phyloP scores from a whole-genome alignment of 2,113 vertebrate species.

The Rallus limicola region DNA sequence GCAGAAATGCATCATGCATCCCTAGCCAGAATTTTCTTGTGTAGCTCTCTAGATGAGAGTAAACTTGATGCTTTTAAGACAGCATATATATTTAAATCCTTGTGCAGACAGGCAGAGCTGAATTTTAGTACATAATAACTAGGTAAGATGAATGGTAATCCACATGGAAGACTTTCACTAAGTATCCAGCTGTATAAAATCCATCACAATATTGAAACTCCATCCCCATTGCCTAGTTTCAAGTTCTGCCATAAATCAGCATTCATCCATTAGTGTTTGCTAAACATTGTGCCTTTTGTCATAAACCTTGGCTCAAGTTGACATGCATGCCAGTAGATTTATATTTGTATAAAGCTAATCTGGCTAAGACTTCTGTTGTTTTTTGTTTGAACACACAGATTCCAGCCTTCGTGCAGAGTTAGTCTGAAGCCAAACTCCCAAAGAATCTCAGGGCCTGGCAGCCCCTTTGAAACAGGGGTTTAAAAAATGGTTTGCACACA shows the following conservation, averaged over 20 bases:
- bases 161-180: neutral
- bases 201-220: neutral
- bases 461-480: neutral
- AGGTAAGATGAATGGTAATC: neutral
- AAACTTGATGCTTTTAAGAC: neutral
- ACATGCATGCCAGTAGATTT: neutral
- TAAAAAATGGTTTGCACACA: neutral
- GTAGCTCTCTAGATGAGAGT: neutral
- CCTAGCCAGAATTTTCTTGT: slow-evolving; percentile 28
- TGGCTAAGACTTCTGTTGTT: neutral
- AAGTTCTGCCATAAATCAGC: neutral
- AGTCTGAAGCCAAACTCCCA: neutral
- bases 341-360: neutral
- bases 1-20: neutral
- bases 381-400: neutral
- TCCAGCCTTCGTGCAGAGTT: neutral
- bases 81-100: neutral
- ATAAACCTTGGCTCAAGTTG: neutral
- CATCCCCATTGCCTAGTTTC: neutral
- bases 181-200: neutral
- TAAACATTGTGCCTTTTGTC: slow-evolving; percentile 20
- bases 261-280: neutral
- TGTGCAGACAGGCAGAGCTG: neutral
- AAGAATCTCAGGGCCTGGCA: neutral
- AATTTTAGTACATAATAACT: slow-evolving; percentile 7